A percentile compares a stretch with the other conserved stretches of the same genome.
Evolutionary conservation across 1,140 invertebrate species (phyloP).

Genomic region (Dryas iulia): DNA sequence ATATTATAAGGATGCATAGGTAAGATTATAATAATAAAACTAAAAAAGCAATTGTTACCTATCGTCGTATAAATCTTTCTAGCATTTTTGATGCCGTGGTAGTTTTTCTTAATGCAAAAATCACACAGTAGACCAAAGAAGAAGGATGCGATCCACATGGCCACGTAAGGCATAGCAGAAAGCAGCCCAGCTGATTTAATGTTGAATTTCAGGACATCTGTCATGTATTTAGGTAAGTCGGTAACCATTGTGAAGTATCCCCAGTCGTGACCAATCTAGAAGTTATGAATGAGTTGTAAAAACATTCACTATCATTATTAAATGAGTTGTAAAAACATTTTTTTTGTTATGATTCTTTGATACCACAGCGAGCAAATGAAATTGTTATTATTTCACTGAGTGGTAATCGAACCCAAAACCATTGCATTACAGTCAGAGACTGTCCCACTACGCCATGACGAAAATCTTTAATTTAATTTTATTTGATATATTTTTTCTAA

Average conservation of each 20-base stretch:
- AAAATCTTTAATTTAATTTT: no score
- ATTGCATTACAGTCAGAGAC: no score
- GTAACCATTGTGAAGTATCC: slow-evolving; percentile 96
- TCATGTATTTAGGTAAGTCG: slow-evolving; percentile 96
- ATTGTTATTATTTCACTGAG: no score
- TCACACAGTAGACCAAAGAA: slow-evolving; percentile 85
- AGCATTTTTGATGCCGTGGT: slow-evolving; percentile 82
- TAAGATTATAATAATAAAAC: background rate
- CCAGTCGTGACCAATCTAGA: slow-evolving; percentile 91
- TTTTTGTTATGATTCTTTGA: no score
- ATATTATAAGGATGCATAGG: no score
- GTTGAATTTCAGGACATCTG: slow-evolving; percentile 91
- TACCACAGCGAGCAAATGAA: no score
- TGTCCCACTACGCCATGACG: no score
- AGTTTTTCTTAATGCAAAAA: slow-evolving; percentile 82
- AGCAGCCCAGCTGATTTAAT: slow-evolving; percentile 86
- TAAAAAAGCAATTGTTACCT: slow-evolving; percentile 81
- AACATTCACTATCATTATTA: no score
- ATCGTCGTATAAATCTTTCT: slow-evolving; percentile 88
- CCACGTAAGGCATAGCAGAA: slow-evolving; percentile 86
- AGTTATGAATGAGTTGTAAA: background rate
- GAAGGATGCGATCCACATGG: slow-evolving; percentile 88
- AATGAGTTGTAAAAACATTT: no score
- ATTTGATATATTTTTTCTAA: no score
- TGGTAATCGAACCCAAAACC: no score